phyloP scores from a whole-genome alignment of 2,113 vertebrate species.

The Caranx melampygus region DNA sequence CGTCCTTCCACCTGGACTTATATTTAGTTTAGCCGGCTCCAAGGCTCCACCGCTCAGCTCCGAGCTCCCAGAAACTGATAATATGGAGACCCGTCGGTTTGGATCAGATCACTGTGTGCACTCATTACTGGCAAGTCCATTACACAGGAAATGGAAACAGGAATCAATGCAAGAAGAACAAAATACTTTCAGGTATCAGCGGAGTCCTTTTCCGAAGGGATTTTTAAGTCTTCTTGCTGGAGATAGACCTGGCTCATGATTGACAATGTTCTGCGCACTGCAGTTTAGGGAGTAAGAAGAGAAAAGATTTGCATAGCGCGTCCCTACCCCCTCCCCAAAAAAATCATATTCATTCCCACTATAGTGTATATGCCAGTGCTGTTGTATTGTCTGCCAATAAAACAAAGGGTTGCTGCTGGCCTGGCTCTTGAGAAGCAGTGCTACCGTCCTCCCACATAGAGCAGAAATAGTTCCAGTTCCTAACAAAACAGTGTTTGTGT shows the following conservation, averaged over 20 bases:
- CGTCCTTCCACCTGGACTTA: slow-evolving; percentile 61
- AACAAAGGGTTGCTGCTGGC: slow-evolving; percentile 65
- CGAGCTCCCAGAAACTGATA: slow-evolving; percentile 50
- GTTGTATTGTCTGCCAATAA: slow-evolving; percentile 63
- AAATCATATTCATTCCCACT: slow-evolving; percentile 43
- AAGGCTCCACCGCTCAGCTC: slow-evolving; percentile 24
- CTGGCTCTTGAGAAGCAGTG: slow-evolving; percentile 66
- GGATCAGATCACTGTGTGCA: slow-evolving; percentile 67
- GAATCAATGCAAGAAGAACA: slow-evolving; percentile 70
- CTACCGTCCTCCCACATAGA: slow-evolving; percentile 75
- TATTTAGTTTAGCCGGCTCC: slow-evolving; percentile 54
- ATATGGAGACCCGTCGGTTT: slow-evolving; percentile 69
- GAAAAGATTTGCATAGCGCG: slow-evolving; percentile 42
- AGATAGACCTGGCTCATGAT: slow-evolving; percentile 20
- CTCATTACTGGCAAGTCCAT: slow-evolving; percentile 76
- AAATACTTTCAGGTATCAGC: slow-evolving; percentile 57
- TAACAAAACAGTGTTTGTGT: slow-evolving; percentile 75
- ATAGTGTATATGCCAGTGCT: slow-evolving; percentile 30
- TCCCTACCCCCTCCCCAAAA: slow-evolving; percentile 30
- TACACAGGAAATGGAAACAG: slow-evolving; percentile 71
- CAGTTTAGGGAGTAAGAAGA: slow-evolving; percentile 18
- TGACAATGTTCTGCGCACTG: slow-evolving; percentile 10
- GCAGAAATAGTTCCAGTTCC: slow-evolving; percentile 79
- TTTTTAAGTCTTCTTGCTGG: slow-evolving; percentile 11
- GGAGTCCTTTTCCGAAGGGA: slow-evolving; percentile 18